Base-by-base conservation (phyloP, 2,113 vertebrate species). In the Seriola aureovittata region DNA sequence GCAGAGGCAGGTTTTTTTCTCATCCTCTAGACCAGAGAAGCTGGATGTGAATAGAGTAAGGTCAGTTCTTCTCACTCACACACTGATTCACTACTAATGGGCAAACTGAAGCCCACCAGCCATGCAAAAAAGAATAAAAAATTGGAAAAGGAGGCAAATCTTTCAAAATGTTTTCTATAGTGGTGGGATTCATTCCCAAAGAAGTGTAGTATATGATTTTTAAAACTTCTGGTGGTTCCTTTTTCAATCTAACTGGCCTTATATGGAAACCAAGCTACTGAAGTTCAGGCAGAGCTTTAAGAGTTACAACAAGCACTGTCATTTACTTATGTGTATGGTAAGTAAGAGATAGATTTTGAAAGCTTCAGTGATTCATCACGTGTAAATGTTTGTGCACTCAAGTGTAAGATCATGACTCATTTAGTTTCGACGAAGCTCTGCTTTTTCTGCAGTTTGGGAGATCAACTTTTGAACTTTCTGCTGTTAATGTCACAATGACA, bases 1-100 rank as follows among this genome's bases (percentile, higher is more conserved):
- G 29, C 48, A 59, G 67, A 81, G 82, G 54, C 62, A 59, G 36
- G 23, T 58, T 82, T 75, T 82, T 75, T 80, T 80, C 73, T 75
- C 32, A 42, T 55, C 13, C 63, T 44, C 64, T 1, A 21, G 23
- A 68, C 64, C 36, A 19, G 7, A 73, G 55, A 52, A 70, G 73
- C 48, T 75, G 38, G 40, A 75, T 74, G 66, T 50, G 62, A 65
- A 36, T 65, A 62, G 29, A 68, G 46, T 58, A 4, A 55, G 50
- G 21, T 58, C 58, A 55, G 11, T 29, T 64, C 40, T 38, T 8
- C 34, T 55, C 25, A n/a, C 12, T 34, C 46, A 29, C 38, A 36
- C 7, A 60, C 34, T 29, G 12, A 4, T 6, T 40, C 7, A 34
- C 23, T 58, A n/a, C 46, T 62, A 23, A 7, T 52, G 44, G 32